phyloP scores from a whole-genome alignment of 1,140 invertebrate genomes.

The Ceratitis capitata region DNA sequence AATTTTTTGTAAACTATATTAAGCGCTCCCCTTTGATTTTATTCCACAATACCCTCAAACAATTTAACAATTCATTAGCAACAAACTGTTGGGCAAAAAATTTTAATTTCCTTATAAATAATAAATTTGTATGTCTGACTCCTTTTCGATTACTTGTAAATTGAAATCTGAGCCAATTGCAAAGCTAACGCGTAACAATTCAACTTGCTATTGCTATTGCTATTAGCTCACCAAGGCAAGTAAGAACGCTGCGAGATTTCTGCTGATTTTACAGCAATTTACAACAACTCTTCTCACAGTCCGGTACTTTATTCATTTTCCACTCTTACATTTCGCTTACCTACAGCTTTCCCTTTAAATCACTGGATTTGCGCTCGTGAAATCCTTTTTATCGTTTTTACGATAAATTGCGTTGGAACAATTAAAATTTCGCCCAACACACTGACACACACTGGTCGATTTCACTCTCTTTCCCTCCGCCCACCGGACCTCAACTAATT shows the following conservation, averaged over 20 bases:
- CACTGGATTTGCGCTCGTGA: slow-evolving; percentile 1
- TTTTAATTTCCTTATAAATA: slow-evolving; percentile 20
- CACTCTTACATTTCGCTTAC: not conserved
- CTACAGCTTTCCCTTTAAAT: not conserved
- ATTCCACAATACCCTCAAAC: not conserved
- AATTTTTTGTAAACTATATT: not conserved
- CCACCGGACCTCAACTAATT: not conserved
- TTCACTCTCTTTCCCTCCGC: not conserved
- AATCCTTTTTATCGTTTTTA: slow-evolving; percentile 23
- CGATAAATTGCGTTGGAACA: slow-evolving; percentile 23
- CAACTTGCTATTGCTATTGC: slow-evolving; percentile 5
- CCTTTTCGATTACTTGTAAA: not conserved
- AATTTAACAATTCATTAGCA: slow-evolving; percentile 27
- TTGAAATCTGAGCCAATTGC: slow-evolving; percentile 5
- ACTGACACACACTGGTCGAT: not conserved
- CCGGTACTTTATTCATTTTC: not conserved
- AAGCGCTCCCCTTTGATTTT: too few species aligned
- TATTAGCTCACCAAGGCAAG: not conserved
- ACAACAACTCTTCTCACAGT: not conserved
- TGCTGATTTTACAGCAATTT: not conserved
- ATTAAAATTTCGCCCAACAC: slow-evolving; percentile 6
- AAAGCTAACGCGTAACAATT: slow-evolving; percentile 11
- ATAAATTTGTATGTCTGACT: not conserved
- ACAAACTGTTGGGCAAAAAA: not conserved
- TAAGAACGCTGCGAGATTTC: not conserved